Evolutionary conservation across 2,113 vertebrate species (phyloP), one percentile per base, ranked within the genome.

Genomic region (Taurulus bubalis): DNA sequence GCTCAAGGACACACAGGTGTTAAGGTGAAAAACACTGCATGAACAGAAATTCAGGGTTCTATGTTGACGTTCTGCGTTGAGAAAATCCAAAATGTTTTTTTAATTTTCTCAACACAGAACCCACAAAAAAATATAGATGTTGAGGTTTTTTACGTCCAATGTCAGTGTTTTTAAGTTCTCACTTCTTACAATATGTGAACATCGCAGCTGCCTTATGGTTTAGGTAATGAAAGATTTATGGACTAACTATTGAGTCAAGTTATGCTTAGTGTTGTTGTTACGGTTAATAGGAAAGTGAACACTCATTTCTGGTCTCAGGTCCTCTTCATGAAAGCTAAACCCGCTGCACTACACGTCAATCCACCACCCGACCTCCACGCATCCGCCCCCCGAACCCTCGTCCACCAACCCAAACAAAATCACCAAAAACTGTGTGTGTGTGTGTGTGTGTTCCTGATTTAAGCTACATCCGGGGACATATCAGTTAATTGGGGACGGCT

Each of bases 391-490:
- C 28, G 26, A 59, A 60, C 9, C 34, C 6, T 34, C 6, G 14
- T 63, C n/a, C 20, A 68, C 8, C 42, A 51, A 28, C 14, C 40
- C 32, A 10, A 55, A 24, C 10, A 2, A 6, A 26, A 55, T 55
- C 53, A 24, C n/a, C n/a, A 26, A 55, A 55, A 24, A 34, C 53
- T 58, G 28, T 65, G 64, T 69, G 53, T 62, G 51, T 67, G 70
- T 58, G 59, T 51, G 38, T 65, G 76, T 56, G 34, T 58, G 32
- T 59, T 51, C 49, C 49, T 51, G 49, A 51, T 20, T 51, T 59
- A 30, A 30, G 58, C 15, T 59, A 8, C 58, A 15, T 59, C 32
- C 14, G 16, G 58, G 58, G 58, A 59, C 58, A 59, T 18, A 59
- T 32, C 15, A 59, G 58, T 18, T 30, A 16, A 59, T 59, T 18